Conservation (phyloP, 1,140 invertebrate species). For the Mactra quadrangularis region DNA sequence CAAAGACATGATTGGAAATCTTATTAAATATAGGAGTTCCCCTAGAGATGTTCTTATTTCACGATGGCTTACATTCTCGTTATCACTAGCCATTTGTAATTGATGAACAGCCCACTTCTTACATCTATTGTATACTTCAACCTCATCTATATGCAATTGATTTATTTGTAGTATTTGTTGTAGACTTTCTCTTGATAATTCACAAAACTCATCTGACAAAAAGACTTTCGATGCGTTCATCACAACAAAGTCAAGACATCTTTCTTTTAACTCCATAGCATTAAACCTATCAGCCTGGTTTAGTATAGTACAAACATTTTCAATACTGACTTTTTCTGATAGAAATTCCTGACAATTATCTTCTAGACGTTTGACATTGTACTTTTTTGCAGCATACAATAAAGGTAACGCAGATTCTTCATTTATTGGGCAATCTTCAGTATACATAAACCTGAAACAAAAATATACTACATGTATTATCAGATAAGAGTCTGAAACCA, state of each 20-base stretch:
- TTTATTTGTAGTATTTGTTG: not conserved
- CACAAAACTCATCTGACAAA: slow-evolving; percentile 9
- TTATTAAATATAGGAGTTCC: slow-evolving; percentile 19
- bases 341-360: slow-evolving; percentile 92
- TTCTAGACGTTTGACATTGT: slow-evolving; percentile 90
- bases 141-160: slow-evolving; percentile 6
- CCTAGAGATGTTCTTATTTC: slow-evolving; percentile 11
- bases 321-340: slow-evolving; percentile 88
- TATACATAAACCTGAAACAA: slow-evolving; percentile 63
- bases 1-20: slow-evolving; percentile 20
- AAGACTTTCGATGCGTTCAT: slow-evolving; percentile 24
- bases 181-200: slow-evolving; percentile 21
- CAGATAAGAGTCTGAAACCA: no score
- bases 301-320: slow-evolving; percentile 87
- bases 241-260: slow-evolving; percentile 46
- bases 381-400: slow-evolving; percentile 92
- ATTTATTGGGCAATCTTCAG: slow-evolving; percentile 83
- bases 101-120: slow-evolving; percentile 10
- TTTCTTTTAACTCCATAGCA: slow-evolving; percentile 42
- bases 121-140: slow-evolving; percentile 3
- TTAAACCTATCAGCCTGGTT: slow-evolving; percentile 61
- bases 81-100: not conserved
- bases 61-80: not conserved
- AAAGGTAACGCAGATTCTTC: slow-evolving; percentile 92
- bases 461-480: no score